Base-by-base conservation (phyloP, 2,797 vertebrate genomes). In the Aeoliscus strigatus region DNA sequence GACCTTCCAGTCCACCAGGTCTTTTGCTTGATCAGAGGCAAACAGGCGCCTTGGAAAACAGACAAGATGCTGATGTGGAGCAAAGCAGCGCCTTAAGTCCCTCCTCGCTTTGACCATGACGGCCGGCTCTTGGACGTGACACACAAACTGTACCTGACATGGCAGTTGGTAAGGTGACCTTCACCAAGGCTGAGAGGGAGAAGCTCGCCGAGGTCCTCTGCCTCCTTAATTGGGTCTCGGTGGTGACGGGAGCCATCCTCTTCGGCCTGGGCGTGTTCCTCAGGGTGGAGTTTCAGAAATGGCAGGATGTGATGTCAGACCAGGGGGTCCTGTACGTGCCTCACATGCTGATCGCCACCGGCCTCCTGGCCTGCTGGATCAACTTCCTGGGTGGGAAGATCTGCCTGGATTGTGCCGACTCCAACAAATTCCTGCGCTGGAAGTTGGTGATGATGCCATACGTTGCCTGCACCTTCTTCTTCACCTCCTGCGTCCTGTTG, bases 151-250 rank as follows among this genome's bases (percentile, higher is more conserved):
- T 14, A 15, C 29, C 46, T 9, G 40, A 43, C 48, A 94, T 94
- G 93, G 91, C 90, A 0, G 85, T 94, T 6, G 86, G 93, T 27
- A 91, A 84, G 78, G 83, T 94, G 51, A 92, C 89, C 51, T 92
- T 95, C 75, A 91, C 88, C 35, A 93, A 90, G 77, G 80, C 69
- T 1, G 90, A 82, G 46, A 68, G 92, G 15, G 83, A 90, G 66
- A 90, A 90, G 60, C 47, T 94, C 25, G 91, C 91, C 17, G 89
- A 92, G 74, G 79, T 91, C 39, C 80, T 94, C 46, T 93, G 92
- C 87, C 79, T 92, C 42, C 86, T 93, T 36, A 95, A 95, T 77
- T 92, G 92, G 91, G 63, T 94, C 54, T 94, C 92, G 1, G 91
- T 94, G 10, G 69, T 90, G 33, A 91, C 89, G 0, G 92, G 92